Evolutionary conservation across 2,797 vertebrate species (phyloP).

Genomic region (Carduelis carduelis): DNA sequence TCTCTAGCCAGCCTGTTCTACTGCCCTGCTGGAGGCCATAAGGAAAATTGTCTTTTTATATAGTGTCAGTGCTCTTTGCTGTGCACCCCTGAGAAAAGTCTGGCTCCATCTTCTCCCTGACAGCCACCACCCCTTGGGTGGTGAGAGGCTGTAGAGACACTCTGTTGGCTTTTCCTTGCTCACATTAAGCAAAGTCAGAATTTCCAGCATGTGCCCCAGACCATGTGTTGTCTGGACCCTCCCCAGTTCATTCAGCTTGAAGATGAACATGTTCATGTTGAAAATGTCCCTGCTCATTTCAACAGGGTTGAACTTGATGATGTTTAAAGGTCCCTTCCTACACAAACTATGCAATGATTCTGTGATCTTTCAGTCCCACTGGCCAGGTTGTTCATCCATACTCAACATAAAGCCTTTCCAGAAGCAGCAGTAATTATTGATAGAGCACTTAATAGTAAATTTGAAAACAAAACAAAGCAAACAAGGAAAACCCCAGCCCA

Average conservation of each 20-base stretch:
- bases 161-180: neutral
- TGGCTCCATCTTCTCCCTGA: neutral
- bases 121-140: neutral
- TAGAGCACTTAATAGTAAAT: neutral
- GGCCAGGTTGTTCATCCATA: neutral
- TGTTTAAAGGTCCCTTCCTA: neutral
- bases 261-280: neutral
- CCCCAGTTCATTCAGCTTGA: neutral
- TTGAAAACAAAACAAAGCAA: neutral
- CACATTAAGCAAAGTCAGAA: neutral
- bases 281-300: neutral
- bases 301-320: neutral
- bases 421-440: neutral
- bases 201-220: neutral
- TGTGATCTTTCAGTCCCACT: neutral
- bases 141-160: neutral
- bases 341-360: fast-evolving
- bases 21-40: neutral
- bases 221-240: neutral
- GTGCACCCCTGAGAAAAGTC: neutral
- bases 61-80: neutral
- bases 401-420: neutral
- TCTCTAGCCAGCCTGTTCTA: neutral
- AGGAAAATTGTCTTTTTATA: neutral
- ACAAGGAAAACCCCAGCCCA: fast-evolving